Conservation (phyloP, 2,113 vertebrate species). For the Phylloscopus trochilus region DNA sequence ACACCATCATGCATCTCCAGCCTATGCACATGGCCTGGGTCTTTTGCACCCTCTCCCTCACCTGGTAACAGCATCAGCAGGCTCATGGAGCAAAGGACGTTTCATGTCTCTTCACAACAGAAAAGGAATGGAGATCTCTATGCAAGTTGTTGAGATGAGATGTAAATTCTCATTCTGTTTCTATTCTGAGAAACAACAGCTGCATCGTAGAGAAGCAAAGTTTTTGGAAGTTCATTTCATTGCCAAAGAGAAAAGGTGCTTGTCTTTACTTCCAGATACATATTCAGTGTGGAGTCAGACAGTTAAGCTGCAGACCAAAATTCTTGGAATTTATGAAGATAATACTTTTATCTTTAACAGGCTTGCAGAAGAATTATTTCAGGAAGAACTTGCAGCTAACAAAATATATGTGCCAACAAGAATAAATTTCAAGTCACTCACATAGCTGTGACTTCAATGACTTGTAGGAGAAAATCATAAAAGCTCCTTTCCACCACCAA, state of each 20-base stretch:
- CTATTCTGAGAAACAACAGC: neutral
- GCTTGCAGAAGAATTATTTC: neutral
- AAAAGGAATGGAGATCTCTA: neutral
- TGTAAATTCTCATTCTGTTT: neutral
- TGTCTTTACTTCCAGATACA: neutral
- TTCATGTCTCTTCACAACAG: neutral
- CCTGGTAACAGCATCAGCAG: neutral
- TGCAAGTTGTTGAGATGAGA: neutral
- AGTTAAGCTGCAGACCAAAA: neutral
- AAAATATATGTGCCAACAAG: neutral
- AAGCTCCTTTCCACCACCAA: neutral
- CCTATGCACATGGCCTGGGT: fast-evolving
- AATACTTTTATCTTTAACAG: neutral
- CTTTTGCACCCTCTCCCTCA: neutral
- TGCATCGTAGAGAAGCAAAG: neutral
- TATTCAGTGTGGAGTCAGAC: neutral
- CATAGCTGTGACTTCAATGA: neutral
- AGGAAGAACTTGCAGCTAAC: neutral
- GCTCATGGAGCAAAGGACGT: neutral
- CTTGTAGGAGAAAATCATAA: neutral
- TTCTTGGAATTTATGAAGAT: neutral
- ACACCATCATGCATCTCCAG: fast-evolving
- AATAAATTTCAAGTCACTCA: neutral
- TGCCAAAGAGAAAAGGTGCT: neutral
- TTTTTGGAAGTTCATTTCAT: neutral